Evolutionary conservation across 2,797 vertebrate genomes (phyloP).

Genomic region (Catamblyrhynchus diadema): DNA sequence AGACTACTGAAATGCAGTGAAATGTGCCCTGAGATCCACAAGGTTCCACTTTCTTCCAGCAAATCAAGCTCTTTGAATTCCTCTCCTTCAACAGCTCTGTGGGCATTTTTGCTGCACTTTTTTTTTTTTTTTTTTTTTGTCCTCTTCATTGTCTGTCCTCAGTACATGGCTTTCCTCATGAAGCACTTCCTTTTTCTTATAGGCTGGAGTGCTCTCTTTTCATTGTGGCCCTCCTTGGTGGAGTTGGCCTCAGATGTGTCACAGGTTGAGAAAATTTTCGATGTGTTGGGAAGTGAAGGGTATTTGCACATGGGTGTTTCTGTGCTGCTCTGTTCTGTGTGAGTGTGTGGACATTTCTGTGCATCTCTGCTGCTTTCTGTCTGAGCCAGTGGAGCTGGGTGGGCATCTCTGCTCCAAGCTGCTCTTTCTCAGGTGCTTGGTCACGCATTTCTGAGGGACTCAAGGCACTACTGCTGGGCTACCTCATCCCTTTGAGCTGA

Average conservation of each 20-base stretch:
- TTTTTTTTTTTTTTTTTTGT: not conserved
- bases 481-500: not conserved
- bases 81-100: not conserved
- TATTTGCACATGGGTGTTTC: rapidly evolving
- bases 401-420: not conserved
- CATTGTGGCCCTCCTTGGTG: not conserved
- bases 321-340: not conserved
- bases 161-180: not conserved
- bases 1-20: not conserved
- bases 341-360: not conserved
- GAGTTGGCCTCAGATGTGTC: not conserved
- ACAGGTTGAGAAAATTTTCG: not conserved
- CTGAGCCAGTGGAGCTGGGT: not conserved
- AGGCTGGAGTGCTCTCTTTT: not conserved
- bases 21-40: not conserved
- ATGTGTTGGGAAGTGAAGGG: not conserved
- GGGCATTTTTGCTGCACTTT: not conserved
- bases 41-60: not conserved
- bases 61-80: not conserved
- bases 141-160: not conserved
- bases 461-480: not conserved
- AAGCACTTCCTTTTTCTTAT: not conserved
- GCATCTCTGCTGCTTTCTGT: not conserved
- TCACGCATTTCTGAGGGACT: not conserved
- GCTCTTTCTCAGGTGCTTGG: not conserved